Evolutionary conservation across 2,113 vertebrate genomes (phyloP), one percentile per base, ranked within the genome.

Genomic region (Cryptomyrus ogoouensis): DNA sequence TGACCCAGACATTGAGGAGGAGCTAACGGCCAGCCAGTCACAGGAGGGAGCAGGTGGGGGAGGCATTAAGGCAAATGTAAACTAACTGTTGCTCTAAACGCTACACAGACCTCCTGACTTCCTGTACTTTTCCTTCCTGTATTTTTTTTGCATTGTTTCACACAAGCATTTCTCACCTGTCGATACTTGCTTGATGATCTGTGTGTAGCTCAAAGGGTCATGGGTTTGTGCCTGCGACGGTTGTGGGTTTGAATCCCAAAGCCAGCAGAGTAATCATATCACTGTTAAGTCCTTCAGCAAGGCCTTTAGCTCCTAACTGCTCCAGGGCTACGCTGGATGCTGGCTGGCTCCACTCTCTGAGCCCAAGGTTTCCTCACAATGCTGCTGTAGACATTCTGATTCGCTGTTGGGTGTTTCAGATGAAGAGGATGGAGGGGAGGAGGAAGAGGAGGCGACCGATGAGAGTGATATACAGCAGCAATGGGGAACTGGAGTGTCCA

Each of bases 1-100:
- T 49, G 96, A 97, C 88, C 94, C 96, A 0, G 96, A 97, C 91
- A 96, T 97, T 0, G 97, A 97, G 86, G 95, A 97, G 1, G 97
- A 97, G 91, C 93, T 97, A 84, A 92, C 95, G 90, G 95, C 94
- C 91, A 96, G 96, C 74, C 91, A 90, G 27, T 93, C 92, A 91
- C 94, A 94, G 90, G 91, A 90, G 3, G 95, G 94, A 90, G 89
- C 93, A 91, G 96, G 96, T 96, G 4, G 66, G 44, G 66, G 1
- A 21, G 84, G 24, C 15, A 13, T 17, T 87, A 17, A 1, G 1
- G 70, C 31, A 1, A 42, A 1, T 19, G 12, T 17, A 39, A 31
- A 70, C n/a, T 70, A 13, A 39, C 31, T 7, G 31, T 4, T 44
- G 42, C 42, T 44, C n/a, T 46, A 35, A 21, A 9, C 46, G 80